Conservation (phyloP, 2,797 vertebrate genomes). For the Antennarius maculatus region DNA sequence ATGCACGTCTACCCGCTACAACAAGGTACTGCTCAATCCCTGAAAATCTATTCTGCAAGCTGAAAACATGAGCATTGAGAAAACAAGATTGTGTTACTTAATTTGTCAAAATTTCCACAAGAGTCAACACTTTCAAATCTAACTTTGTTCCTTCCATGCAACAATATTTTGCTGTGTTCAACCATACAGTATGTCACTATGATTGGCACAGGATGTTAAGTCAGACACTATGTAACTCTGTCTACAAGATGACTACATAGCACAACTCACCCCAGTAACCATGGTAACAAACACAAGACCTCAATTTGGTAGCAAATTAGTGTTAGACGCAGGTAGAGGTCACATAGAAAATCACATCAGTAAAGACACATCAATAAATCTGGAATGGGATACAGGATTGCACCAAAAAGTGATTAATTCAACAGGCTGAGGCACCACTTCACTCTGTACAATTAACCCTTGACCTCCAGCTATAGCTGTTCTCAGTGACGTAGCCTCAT, state of each 20-base stretch:
- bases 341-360: conserved; percentile 24
- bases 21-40: conserved; percentile 39
- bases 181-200: conserved; percentile 27
- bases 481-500: conserved; percentile 3
- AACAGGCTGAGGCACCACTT: conserved; percentile 9
- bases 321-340: conserved; percentile 38
- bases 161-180: conserved; percentile 2
- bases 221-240: conserved; percentile 53
- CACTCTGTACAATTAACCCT: conserved; percentile 14
- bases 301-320: conserved; percentile 66
- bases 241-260: conserved; percentile 73
- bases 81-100: conserved; percentile 49
- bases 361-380: conserved; percentile 31
- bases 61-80: conserved; percentile 51
- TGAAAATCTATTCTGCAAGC: conserved; percentile 45
- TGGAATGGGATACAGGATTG: conserved; percentile 37
- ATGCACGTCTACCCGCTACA: conserved; percentile 62
- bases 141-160: conserved; percentile 7
- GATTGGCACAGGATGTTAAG: conserved; percentile 47
- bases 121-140: conserved; percentile 19
- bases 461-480: conserved; percentile 9
- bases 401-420: conserved; percentile 19
- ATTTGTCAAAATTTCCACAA: conserved; percentile 20
- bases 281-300: conserved; percentile 63
- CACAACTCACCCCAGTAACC: conserved; percentile 55